Evolutionary conservation across 2,888 invertebrate genomes (phyloP).

Genomic region (Ochropleura plecta): DNA sequence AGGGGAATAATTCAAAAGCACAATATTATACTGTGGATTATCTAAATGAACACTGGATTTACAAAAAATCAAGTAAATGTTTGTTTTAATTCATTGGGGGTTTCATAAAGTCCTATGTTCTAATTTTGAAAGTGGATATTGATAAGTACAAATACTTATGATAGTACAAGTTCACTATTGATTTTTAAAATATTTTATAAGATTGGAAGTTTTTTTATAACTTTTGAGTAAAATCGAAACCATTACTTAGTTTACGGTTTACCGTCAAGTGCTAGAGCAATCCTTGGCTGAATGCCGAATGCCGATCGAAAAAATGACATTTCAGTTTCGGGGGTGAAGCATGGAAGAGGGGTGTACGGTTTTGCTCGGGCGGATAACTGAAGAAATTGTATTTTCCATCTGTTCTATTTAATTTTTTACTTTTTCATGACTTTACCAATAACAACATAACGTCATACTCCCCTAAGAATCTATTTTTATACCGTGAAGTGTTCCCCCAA

Average conservation of each 20-base stretch:
- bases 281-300: constrained; percentile 77
- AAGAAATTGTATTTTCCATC: constrained; percentile 77
- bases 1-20: neutral
- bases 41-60: neutral
- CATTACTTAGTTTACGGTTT: constrained; percentile 49
- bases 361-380: constrained; percentile 77
- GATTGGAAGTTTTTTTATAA: neutral
- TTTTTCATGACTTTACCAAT: constrained; percentile 71
- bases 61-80: neutral
- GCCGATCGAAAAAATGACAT: constrained; percentile 87
- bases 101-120: neutral
- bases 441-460: constrained; percentile 57
- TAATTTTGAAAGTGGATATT: neutral
- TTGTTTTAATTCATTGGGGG: too few relatives aligned
- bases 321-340: constrained; percentile 80
- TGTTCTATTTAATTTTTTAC: constrained; percentile 73
- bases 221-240: neutral
- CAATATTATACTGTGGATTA: too few relatives aligned
- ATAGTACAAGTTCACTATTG: neutral
- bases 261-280: constrained; percentile 28
- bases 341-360: constrained; percentile 75
- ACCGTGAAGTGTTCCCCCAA: constrained; percentile 56
- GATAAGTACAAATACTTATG: neutral
- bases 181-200: too few relatives aligned
- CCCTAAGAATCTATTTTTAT: constrained; percentile 59